Evolutionary conservation across 2,113 vertebrate genomes (phyloP), one percentile per base, ranked within the genome.

Genomic region (Salvator merianae): DNA sequence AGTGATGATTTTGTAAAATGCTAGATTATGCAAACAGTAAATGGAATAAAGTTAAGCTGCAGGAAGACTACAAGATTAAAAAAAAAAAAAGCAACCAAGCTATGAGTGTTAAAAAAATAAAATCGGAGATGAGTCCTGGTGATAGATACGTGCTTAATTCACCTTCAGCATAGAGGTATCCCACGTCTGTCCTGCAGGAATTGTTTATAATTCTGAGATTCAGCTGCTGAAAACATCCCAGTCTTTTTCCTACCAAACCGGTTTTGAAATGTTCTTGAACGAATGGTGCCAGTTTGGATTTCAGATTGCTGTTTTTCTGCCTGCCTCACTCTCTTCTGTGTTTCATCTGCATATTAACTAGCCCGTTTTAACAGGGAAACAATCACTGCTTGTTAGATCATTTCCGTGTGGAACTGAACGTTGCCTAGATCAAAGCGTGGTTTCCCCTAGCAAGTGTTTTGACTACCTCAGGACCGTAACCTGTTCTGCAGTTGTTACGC

Each of bases 11-110:
- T 65, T 28, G 65, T 65, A 32, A 78, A 79, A 63, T 72, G 47
- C 75, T 78, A 66, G 83, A 84, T 71, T 78, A 78, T 72, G 36
- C 55, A 59, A 77, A 77, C n/a, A 9, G 65, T 77, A 77, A 77
- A 59, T 77, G 53, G 75, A 77, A 77, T 77, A 77, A 77, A 77
- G 75, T 59, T 59, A 59, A 77, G 50, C 75, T 34, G 53, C 20
- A 59, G 53, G 34, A 53, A 84, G 66, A 71, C 59, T 18, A n/a
- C 30, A 34, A 71, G 59, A 20, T 55, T 63, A 40, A 34, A 8
- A 26, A 7, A 55, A 47, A 32, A 59, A 78, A 84, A 30, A 43
- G 34, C 83, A 78, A 30, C 50, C 65, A 69, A 30, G 7, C 36
- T 70, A 26, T 34, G 34, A 10, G 26, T 7, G 0, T 69, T 63